Percentiles rank a stretch among this genome's conserved stretches.
Conservation (phyloP, 2,113 vertebrate genomes). For the Leucopternis melanops region DNA sequence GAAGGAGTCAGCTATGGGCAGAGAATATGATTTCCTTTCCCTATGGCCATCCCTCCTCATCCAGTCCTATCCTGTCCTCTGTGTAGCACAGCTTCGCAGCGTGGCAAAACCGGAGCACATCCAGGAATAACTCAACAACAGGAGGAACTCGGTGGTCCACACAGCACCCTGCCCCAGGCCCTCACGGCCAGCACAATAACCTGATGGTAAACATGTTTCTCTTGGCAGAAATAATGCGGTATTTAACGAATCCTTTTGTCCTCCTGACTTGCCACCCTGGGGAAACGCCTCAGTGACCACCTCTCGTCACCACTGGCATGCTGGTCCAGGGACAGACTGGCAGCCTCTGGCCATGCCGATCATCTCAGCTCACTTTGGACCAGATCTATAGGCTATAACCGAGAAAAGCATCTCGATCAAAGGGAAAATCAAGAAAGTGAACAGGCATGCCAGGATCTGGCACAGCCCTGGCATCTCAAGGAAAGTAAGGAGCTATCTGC, state of each 20-base stretch:
- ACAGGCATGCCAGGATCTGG: background rate
- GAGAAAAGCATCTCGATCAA: background rate
- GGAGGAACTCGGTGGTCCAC: background rate
- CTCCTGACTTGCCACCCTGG: background rate
- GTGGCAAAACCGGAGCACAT: background rate
- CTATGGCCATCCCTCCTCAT: background rate
- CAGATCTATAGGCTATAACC: background rate
- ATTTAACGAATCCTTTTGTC: background rate
- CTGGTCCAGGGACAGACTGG: background rate
- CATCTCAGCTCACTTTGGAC: background rate
- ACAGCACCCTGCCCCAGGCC: background rate
- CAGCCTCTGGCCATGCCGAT: background rate
- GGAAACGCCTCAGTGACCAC: background rate
- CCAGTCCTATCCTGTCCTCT: background rate
- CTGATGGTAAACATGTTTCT: background rate
- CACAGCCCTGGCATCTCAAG: background rate
- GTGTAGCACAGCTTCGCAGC: background rate
- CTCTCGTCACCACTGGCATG: background rate
- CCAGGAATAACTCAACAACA: accelerated
- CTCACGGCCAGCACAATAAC: no score
- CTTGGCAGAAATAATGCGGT: background rate
- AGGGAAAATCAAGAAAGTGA: background rate
- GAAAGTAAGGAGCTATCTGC: background rate
- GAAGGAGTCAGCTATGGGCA: background rate
- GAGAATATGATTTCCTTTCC: background rate